Conservation (phyloP, 2,888 invertebrate species). For the Ormyrus labotus region DNA sequence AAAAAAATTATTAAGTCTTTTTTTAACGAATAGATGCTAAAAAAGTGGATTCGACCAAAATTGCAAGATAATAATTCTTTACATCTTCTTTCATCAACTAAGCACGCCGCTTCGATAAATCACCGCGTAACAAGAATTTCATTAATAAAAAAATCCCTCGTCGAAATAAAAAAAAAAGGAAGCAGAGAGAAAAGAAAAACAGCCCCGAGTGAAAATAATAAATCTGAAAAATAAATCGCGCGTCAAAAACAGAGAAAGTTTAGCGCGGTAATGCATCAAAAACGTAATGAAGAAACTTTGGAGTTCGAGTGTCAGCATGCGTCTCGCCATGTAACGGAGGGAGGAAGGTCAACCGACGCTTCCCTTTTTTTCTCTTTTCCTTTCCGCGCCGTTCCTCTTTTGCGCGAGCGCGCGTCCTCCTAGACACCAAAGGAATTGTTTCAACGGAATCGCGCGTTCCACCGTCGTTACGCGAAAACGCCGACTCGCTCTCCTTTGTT, state of each 20-base stretch:
- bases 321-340: background rate
- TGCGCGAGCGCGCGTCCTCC: background rate
- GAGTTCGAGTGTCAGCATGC: conserved; percentile 9
- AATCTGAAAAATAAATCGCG: conserved; percentile 24
- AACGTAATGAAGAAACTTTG: conserved; percentile 35
- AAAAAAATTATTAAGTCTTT: no score
- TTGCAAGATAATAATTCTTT: no score
- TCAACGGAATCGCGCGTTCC: background rate
- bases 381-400: background rate
- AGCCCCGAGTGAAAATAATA: conserved; percentile 6
- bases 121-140: no score
- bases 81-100: no score
- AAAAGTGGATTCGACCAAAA: no score
- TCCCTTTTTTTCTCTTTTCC: background rate
- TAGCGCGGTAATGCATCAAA: conserved; percentile 30
- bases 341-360: conserved; percentile 19
- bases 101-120: no score
- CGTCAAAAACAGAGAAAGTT: conserved; percentile 41
- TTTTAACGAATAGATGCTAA: no score
- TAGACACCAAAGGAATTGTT: conserved; percentile 13
- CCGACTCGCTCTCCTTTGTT: background rate
- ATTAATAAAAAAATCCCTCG: no score
- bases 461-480: background rate
- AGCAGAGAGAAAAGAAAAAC: background rate
- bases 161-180: no score